Evolutionary conservation across 2,113 vertebrate species (phyloP).

Genomic region (Solea solea): DNA sequence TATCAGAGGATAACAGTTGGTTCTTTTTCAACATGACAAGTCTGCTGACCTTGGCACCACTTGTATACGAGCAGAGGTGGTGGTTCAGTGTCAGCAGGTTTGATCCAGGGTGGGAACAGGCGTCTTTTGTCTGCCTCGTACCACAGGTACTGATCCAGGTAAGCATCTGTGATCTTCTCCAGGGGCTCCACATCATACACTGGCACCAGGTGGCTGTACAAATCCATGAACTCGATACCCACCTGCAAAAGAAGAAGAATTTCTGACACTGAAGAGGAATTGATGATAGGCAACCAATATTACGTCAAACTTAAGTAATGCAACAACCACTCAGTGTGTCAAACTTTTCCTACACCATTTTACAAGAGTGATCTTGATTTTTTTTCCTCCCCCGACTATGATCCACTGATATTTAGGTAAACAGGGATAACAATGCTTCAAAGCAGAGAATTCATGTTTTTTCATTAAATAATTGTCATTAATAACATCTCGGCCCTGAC

Average conservation of each 20-base stretch:
- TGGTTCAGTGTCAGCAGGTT: conserved; percentile 97
- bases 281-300: neutral
- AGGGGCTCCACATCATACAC: conserved; percentile 98
- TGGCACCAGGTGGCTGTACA: conserved; percentile 97
- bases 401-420: too few species aligned
- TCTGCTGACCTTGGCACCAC: conserved; percentile 93
- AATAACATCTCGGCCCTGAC: conserved; percentile 71
- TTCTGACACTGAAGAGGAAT: neutral
- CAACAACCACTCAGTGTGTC: neutral
- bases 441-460: too few species aligned
- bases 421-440: too few species aligned
- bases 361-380: too few species aligned
- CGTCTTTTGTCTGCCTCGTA: conserved; percentile 97
- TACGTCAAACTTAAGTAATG: neutral
- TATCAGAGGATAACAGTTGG: neutral
- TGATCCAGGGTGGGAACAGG: conserved; percentile 98
- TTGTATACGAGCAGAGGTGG: conserved; percentile 97
- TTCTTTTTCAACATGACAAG: neutral
- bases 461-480: neutral
- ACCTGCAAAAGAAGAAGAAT: conserved; percentile 80
- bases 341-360: too few species aligned
- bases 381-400: too few species aligned
- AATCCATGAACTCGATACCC: conserved; percentile 99
- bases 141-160: conserved; percentile 98
- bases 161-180: conserved; percentile 99